Conservation (phyloP, 2,113 vertebrate species). For the Tachycineta bicolor region DNA sequence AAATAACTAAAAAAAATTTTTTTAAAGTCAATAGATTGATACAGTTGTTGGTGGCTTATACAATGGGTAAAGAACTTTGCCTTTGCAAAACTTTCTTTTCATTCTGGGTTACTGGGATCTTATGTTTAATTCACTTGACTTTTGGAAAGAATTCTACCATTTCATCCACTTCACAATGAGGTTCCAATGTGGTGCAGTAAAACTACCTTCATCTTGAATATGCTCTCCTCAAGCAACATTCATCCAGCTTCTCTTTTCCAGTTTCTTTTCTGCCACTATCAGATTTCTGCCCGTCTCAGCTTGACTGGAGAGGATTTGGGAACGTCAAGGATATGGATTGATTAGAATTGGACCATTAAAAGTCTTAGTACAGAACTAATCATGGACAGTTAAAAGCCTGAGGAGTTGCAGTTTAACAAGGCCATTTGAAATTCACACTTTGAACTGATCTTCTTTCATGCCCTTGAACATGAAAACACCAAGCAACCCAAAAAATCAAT, state of each 20-base stretch:
- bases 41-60: neutral
- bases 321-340: neutral
- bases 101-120: neutral
- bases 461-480: neutral
- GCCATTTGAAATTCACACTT: neutral
- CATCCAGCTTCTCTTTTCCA: neutral
- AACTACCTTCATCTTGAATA: neutral
- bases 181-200: neutral
- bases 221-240: neutral
- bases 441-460: neutral
- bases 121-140: neutral
- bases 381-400: neutral
- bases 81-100: neutral
- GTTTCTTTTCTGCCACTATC: neutral
- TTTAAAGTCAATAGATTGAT: neutral
- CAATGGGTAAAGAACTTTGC: neutral
- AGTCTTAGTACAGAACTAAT: neutral
- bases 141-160: neutral
- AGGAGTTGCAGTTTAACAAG: neutral
- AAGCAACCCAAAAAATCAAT: neutral
- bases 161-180: neutral
- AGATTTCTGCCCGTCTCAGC: neutral
- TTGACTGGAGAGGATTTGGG: neutral
- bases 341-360: neutral
- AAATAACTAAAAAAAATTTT: neutral